Evolutionary conservation across 1,140 invertebrate species (phyloP).

Genomic region (Anastatus disparis): DNA sequence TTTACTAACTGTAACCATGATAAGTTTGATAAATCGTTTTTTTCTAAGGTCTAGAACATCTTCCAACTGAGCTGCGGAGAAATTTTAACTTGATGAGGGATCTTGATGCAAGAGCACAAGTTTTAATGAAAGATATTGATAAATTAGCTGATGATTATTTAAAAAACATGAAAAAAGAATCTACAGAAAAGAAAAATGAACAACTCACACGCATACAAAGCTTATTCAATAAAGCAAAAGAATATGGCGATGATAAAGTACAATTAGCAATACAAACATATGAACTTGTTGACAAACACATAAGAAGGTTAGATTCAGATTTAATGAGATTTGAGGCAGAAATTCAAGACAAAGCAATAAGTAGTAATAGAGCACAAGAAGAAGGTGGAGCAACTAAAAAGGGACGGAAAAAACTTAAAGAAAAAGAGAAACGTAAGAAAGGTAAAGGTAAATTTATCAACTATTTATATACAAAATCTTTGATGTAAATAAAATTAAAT

Average conservation of each 20-base stretch:
- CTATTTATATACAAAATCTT: not conserved
- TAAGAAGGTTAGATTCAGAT: slow-evolving; percentile 93
- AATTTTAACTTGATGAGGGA: slow-evolving; percentile 97
- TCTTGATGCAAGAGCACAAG: slow-evolving; percentile 89
- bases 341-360: slow-evolving; percentile 91
- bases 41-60: slow-evolving; percentile 88
- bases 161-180: slow-evolving; percentile 72
- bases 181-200: slow-evolving; percentile 83
- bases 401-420: slow-evolving; percentile 78
- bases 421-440: slow-evolving; percentile 70
- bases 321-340: slow-evolving; percentile 95
- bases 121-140: slow-evolving; percentile 91
- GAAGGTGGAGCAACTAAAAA: slow-evolving; percentile 70
- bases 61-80: slow-evolving; percentile 92
- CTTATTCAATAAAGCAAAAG: slow-evolving; percentile 90
- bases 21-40: too few species aligned
- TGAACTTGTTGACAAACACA: slow-evolving; percentile 98
- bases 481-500: not conserved
- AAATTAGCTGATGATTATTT: slow-evolving; percentile 87
- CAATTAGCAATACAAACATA: slow-evolving; percentile 98
- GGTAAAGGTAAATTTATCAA: slow-evolving; percentile 67
- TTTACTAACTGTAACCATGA: too few species aligned
- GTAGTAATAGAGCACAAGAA: slow-evolving; percentile 74
- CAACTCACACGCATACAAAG: slow-evolving; percentile 86
- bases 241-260: slow-evolving; percentile 96